Base-by-base conservation (phyloP, 2,888 invertebrate species). In the Venustoraphidia nigricollis region DNA sequence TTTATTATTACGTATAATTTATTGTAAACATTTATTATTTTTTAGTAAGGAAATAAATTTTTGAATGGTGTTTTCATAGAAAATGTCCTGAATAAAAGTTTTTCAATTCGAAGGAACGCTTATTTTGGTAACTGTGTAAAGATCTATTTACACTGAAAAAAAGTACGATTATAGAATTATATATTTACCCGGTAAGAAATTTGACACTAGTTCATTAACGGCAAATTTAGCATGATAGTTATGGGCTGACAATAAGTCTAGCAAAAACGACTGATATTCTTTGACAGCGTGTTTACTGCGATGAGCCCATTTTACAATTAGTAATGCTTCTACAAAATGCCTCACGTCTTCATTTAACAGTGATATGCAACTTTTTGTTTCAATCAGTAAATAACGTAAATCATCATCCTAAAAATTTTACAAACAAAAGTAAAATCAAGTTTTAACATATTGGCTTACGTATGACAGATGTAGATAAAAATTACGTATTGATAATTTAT, bases 221-320 rank as follows among this genome's bases (percentile, higher is more conserved):
- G 77, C 76, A 55, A 72, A 68, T 53, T 73, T 73, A 5, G 77
- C 70, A 61, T 83, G 79, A 59, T 75, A 73, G 53, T 75, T 77
- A 55, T 84, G 82, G 2, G 81, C 79, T 41, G 81, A 76, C 47
- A 84, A 67, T 44, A 85, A 66, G 63, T 82, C 80, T 36, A 79
- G 65, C 36, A 83, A 61, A 58, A 85, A 80, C 41, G 73, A 71
- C 58, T 77, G 73, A 60, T 77, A 85, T 36, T 71, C 71, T 36
- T 65, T 58, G 1, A 76, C 67, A n/a, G 75, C 66, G 42, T 68
- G 66, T 14, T 64, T 49, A 35, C 66, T 65, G 46, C 75, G 64
- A 49, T 67, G 67, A 4, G 66, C 65, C 82, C 82, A 83, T 55
- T 68, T 65, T n/a, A 78, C 56, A 11, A 69, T 67, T 43, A 83